A percentile compares a stretch with the other conserved stretches of the same genome.
Evolutionary conservation across 2,797 vertebrate species (phyloP).

Genomic region (Emys orbicularis): DNA sequence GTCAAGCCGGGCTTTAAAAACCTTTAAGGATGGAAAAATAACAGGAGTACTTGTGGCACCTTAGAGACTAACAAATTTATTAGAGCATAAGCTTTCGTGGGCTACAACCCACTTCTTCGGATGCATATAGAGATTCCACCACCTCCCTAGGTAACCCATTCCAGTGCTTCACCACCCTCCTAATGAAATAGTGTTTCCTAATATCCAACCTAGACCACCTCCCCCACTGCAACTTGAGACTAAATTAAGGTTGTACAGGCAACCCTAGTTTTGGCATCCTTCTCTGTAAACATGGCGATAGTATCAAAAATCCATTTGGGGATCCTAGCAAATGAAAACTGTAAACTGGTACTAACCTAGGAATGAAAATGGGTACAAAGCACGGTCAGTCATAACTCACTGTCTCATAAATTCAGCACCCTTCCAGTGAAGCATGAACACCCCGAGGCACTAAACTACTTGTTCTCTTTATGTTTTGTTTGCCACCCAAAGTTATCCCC

Average conservation of each 20-base stretch:
- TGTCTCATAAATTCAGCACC: neutral
- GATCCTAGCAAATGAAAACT: neutral
- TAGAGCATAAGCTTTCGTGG: too few relatives aligned
- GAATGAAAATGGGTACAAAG: neutral
- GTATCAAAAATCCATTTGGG: neutral
- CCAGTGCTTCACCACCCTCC: too few relatives aligned
- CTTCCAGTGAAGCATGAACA: neutral
- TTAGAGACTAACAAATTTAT: too few relatives aligned
- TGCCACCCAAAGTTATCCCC: neutral
- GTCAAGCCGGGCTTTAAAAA: too few relatives aligned
- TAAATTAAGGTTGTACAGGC: neutral
- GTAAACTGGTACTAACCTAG: neutral
- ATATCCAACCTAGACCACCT: too few relatives aligned
- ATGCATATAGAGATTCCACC: too few relatives aligned
- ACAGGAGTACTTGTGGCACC: too few relatives aligned
- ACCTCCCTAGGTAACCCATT: too few relatives aligned
- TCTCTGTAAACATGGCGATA: neutral
- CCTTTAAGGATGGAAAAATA: too few relatives aligned
- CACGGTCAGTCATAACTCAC: neutral
- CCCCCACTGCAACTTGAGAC: too few relatives aligned
- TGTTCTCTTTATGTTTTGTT: neutral
- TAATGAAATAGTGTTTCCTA: too few relatives aligned
- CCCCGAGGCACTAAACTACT: neutral
- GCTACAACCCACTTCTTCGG: too few relatives aligned
- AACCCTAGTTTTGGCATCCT: neutral